Percentiles rank a stretch among this genome's conserved stretches.
These are phyloP conservation scores for Brassicogethes aeneus DNA, from an alignment of 2,888 invertebrate genomes.

Conservation along the genomic window DNA sequence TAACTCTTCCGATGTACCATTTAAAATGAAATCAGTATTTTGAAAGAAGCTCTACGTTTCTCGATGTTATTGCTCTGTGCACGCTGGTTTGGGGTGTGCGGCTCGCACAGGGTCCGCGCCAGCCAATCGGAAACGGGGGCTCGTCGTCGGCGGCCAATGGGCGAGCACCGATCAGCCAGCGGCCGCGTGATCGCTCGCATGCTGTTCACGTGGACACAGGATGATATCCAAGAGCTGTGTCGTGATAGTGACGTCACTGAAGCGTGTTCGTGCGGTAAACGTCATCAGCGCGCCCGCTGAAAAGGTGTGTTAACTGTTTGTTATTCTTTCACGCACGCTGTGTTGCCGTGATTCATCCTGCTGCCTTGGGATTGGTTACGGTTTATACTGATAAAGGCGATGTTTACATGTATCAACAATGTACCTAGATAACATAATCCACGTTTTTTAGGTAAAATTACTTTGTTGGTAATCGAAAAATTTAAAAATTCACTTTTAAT, in stretches of 20 bases:
- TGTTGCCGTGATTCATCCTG: background rate
- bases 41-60: constrained; percentile 24
- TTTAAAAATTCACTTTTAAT: too few relatives aligned
- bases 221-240: constrained; percentile 54
- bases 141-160: constrained; percentile 60
- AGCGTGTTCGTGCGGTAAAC: constrained; percentile 38
- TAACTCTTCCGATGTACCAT: constrained; percentile 8
- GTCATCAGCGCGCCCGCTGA: constrained; percentile 31
- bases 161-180: constrained; percentile 55
- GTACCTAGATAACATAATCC: too few relatives aligned
- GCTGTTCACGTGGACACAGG: constrained; percentile 78
- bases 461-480: too few relatives aligned
- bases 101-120: constrained; percentile 37
- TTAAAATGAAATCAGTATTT: constrained; percentile 26
- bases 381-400: too few relatives aligned
- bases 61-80: constrained; percentile 34
- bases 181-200: constrained; percentile 66
- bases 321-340: background rate
- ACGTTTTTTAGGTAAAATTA: too few relatives aligned
- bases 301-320: constrained; percentile 2
- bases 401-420: too few relatives aligned
- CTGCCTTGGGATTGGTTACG: background rate
- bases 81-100: constrained; percentile 43
- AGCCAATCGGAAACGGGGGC: constrained; percentile 61
- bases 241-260: constrained; percentile 56